Evolutionary conservation across 2,888 invertebrate genomes (phyloP).

Genomic region (Erebia aethiops): DNA sequence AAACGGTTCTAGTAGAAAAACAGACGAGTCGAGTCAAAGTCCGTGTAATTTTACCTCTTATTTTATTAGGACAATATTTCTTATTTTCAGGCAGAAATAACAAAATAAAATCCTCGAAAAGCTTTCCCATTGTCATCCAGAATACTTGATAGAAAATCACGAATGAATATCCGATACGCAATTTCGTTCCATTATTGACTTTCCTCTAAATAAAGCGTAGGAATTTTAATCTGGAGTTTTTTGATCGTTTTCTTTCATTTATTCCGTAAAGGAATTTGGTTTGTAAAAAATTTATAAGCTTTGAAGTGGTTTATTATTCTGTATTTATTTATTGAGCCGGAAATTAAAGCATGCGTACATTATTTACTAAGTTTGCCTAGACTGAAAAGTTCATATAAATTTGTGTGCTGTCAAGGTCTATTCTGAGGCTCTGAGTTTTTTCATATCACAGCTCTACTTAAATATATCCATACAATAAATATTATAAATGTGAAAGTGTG

Average conservation of each 20-base stretch:
- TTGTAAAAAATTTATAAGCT: conserved; percentile 10
- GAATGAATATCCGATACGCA: conserved; percentile 35
- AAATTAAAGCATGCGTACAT: too few relatives aligned
- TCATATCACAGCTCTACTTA: too few relatives aligned
- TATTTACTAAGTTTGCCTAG: not conserved
- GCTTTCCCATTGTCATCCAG: conserved; percentile 32
- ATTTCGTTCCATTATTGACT: conserved; percentile 43
- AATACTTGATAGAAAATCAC: conserved; percentile 38
- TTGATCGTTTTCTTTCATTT: conserved; percentile 35
- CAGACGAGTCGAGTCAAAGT: too few relatives aligned
- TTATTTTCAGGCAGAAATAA: not conserved
- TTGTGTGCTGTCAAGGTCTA: too few relatives aligned
- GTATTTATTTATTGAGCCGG: too few relatives aligned
- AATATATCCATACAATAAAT: too few relatives aligned
- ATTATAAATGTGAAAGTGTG: too few relatives aligned
- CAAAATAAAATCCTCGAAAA: conserved; percentile 5
- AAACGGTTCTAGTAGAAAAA: too few relatives aligned
- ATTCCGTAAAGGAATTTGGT: conserved; percentile 44
- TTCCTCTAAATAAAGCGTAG: conserved; percentile 43
- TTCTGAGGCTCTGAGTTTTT: too few relatives aligned
- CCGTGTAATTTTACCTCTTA: too few relatives aligned
- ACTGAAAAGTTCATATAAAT: too few relatives aligned
- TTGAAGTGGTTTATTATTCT: not conserved
- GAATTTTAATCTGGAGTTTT: conserved; percentile 44
- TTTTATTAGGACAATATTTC: not conserved